These are phyloP conservation scores for Bombyx huttoni DNA, from an alignment of 2,888 invertebrate species.

Conservation along the genomic window DNA sequence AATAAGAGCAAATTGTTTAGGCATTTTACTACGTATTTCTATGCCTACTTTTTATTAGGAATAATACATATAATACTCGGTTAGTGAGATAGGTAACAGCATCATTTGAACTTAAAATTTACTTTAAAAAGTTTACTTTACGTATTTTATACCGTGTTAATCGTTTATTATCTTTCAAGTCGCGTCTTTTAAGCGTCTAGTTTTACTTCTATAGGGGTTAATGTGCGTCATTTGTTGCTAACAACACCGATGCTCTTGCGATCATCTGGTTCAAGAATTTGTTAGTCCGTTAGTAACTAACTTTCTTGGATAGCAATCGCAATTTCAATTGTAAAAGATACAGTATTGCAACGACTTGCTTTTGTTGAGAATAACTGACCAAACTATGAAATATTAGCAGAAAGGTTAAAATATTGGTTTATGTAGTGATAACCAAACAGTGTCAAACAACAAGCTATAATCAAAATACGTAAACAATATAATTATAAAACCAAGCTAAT, in stretches of 20 bases:
- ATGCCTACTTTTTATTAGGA: too few relatives aligned
- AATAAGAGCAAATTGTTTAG: too few relatives aligned
- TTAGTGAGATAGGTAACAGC: too few relatives aligned
- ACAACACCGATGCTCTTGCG: slow-evolving; percentile 37
- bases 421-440: slow-evolving; percentile 59
- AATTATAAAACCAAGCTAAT: slow-evolving; percentile 63
- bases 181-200: neutral
- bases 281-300: slow-evolving; percentile 21
- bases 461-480: slow-evolving; percentile 60
- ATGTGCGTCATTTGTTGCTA: slow-evolving; percentile 24
- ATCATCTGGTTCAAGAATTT: slow-evolving; percentile 38
- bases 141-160: neutral
- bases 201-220: neutral
- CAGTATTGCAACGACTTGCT: slow-evolving; percentile 38
- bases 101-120: neutral
- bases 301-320: neutral
- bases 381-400: slow-evolving; percentile 39
- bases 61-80: too few relatives aligned
- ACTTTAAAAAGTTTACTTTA: neutral
- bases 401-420: slow-evolving; percentile 57
- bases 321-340: neutral
- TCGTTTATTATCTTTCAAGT: neutral
- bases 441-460: slow-evolving; percentile 48
- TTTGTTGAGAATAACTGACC: slow-evolving; percentile 32
- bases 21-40: too few relatives aligned